Evolutionary conservation across 2,888 invertebrate species (phyloP), one percentile per base, ranked within the genome.

Genomic region (Clanis bilineata): DNA sequence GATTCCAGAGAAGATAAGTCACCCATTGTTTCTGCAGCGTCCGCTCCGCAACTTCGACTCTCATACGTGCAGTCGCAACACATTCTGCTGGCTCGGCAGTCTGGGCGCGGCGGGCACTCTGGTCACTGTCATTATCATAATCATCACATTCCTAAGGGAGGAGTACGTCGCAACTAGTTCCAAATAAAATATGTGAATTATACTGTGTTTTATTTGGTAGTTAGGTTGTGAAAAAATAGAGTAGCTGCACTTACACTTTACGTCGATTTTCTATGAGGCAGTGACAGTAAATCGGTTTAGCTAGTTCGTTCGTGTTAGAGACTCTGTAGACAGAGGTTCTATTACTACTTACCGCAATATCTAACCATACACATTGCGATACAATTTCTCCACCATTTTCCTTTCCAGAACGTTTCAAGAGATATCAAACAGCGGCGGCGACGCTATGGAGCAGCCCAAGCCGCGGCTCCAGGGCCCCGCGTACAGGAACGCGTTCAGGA

Each of bases 61-160:
- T 1, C 58, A 47, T 1, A 47, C 58, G 1, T 58, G 58, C 39
- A 25, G 58, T 3, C 23, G 39, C 7, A 58, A 58, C 6, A 51
- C 58, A 0, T 58, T 58, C 51, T 39, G 47, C 38, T 58, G 58
- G 58, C 38, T 58, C 12, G 51, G 58, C n/a, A 25, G 38, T 0
- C 21, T 58, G 6, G 25, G 45, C 9, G 51, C 47, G 9, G 58
- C 12, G 0, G 23, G 47, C 21, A 58, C 58, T 10, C 3, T 58
- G 1, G 6, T 25, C 0, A 25, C 58, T 4, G 45, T 58, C 36
- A 2, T 58, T 4, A 10, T 58, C 2, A 58, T 58, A 12, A 47
- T 58, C 22, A 25, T 58, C 7, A 39, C 21, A 0, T 58, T 58
- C 36, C 12, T 58, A 3, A 47, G 39, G 2, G 51, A 39, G 12